Conservation (phyloP, 1,140 invertebrate species). For the Lordiphosa stackelbergi region DNA sequence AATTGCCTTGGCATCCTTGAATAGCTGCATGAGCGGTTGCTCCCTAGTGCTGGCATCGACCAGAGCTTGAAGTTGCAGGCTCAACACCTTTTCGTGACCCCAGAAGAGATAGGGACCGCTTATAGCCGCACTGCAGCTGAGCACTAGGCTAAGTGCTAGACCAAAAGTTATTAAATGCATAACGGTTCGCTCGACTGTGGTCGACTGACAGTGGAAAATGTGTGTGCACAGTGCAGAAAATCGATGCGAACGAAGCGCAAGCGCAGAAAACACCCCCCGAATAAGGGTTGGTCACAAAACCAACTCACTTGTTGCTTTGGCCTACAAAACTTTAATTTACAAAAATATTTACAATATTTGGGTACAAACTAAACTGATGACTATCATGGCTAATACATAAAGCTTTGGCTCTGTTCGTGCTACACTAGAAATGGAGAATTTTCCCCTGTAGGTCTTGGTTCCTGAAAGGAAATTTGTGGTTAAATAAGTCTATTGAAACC, state of each 20-base stretch:
- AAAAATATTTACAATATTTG: conserved; percentile 21
- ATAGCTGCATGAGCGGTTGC: conserved; percentile 78
- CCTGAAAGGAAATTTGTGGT: conserved; percentile 18
- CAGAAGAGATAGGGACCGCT: conserved; percentile 80
- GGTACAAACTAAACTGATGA: conserved; percentile 38
- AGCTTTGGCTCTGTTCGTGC: conserved; percentile 51
- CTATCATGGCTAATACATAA: conserved; percentile 39
- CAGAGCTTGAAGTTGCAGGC: conserved; percentile 78
- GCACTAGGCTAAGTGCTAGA: conserved; percentile 35
- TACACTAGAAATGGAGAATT: conserved; percentile 43
- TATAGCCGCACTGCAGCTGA: conserved; percentile 51
- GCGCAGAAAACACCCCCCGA: neutral
- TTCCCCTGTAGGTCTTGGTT: conserved; percentile 52
- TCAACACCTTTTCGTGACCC: conserved; percentile 78
- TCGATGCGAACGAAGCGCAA: conserved; percentile 3
- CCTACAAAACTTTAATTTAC: conserved; percentile 1
- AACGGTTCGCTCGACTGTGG: conserved; percentile 6
- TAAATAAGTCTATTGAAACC: no score
- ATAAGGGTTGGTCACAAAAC: neutral
- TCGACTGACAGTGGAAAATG: neutral
- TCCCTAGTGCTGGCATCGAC: conserved; percentile 76
- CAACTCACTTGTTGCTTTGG: no score
- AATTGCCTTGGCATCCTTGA: conserved; percentile 63
- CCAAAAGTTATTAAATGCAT: conserved; percentile 45
- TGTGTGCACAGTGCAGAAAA: neutral